These are phyloP conservation scores for Sinotaia quadrata DNA, from an alignment of 2,888 invertebrate species.

Conservation along the genomic window DNA sequence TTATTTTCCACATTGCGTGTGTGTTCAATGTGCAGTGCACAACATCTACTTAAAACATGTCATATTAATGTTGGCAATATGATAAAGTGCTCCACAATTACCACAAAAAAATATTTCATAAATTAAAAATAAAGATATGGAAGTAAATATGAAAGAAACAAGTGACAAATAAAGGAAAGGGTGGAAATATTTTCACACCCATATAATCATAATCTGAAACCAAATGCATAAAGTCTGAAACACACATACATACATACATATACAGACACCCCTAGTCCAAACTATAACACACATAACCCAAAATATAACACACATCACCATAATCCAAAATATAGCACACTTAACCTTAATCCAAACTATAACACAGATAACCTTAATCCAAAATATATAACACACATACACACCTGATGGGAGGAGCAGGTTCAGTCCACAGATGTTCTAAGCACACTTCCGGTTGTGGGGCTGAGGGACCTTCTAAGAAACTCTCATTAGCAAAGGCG, in stretches of 20 bases:
- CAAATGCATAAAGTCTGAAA: not conserved
- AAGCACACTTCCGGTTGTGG: constrained; percentile 90
- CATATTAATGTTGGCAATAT: too few relatives aligned
- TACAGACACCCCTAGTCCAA: not conserved
- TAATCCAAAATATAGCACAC: not conserved
- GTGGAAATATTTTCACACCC: too few relatives aligned
- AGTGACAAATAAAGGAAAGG: too few relatives aligned
- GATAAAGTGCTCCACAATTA: too few relatives aligned
- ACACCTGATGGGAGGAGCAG: constrained; percentile 68
- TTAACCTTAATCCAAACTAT: not conserved
- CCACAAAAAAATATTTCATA: too few relatives aligned
- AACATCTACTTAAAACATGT: too few relatives aligned
- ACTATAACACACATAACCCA: not conserved
- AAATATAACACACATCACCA: not conserved
- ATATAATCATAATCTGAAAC: not conserved
- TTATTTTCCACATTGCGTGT: too few relatives aligned
- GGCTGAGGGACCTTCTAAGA: constrained; percentile 72
- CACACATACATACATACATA: constrained; percentile 1
- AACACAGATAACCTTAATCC: not conserved
- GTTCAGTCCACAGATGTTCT: constrained; percentile 91
- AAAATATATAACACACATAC: not conserved
- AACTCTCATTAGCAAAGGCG: constrained; percentile 54
- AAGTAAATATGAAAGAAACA: too few relatives aligned
- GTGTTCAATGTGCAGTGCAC: too few relatives aligned
- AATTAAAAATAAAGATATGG: too few relatives aligned